Percentiles rank a stretch among this genome's conserved stretches.
Evolutionary conservation across 2,888 invertebrate species (phyloP).

Genomic region (Syrphus vitripennis): DNA sequence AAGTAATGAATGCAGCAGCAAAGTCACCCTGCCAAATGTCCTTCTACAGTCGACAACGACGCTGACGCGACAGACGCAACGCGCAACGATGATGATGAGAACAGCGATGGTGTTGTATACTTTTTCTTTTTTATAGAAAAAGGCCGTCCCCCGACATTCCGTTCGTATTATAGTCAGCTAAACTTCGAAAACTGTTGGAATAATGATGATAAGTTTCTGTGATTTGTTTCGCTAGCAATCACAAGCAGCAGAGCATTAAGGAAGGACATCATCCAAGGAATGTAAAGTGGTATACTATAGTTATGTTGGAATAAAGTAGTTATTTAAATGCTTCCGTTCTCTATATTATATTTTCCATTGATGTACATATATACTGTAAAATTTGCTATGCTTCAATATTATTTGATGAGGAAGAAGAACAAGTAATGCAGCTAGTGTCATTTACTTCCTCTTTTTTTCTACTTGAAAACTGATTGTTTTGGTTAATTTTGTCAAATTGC

Average conservation of each 20-base stretch:
- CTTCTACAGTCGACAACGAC: neutral
- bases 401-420: neutral
- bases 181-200: conserved; percentile 41
- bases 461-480: conserved; percentile 26
- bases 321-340: conserved; percentile 32
- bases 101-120: neutral
- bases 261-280: conserved; percentile 42
- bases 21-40: conserved; percentile 37
- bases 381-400: neutral
- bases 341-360: too few relatives aligned
- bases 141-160: neutral
- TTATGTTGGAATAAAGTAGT: conserved; percentile 18
- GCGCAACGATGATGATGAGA: neutral
- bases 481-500: conserved; percentile 56
- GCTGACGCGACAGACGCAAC: neutral
- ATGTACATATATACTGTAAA: too few relatives aligned
- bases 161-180: neutral
- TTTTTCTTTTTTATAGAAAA: neutral
- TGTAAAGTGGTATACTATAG: conserved; percentile 13
- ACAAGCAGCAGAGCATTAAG: conserved; percentile 56
- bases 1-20: conserved; percentile 4
- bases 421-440: neutral
- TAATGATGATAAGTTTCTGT: conserved; percentile 58
- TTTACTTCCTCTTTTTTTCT: neutral
- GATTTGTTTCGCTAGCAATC: conserved; percentile 55